These are phyloP conservation scores for Capromys pilorides DNA, from an alignment of 2,797 vertebrate species.

Conservation along the genomic window DNA sequence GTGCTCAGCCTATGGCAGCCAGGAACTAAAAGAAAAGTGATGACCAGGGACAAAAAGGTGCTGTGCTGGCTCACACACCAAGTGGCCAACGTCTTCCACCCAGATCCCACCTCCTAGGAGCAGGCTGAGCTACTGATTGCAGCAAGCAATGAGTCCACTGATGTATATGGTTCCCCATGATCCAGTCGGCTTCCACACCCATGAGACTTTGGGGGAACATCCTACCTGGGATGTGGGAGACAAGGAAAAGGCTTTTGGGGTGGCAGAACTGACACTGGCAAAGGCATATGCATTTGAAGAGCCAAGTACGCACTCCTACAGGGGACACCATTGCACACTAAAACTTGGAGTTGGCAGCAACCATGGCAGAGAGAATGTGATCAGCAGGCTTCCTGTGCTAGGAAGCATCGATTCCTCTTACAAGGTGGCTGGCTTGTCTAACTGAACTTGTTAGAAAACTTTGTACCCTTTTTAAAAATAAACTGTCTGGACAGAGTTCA, in stretches of 20 bases:
- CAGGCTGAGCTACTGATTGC: background rate
- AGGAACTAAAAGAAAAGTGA: background rate
- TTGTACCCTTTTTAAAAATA: no score
- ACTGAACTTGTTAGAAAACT: background rate
- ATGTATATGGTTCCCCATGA: background rate
- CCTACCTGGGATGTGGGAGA: background rate
- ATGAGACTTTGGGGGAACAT: background rate
- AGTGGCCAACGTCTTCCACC: no score
- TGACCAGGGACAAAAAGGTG: background rate
- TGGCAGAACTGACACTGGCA: accelerated
- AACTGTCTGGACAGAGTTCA: accelerated
- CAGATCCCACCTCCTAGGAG: no score
- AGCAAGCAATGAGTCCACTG: background rate
- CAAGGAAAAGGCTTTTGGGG: background rate
- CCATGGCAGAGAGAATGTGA: accelerated
- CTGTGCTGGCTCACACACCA: background rate
- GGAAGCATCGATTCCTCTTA: accelerated
- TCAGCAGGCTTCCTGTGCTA: accelerated
- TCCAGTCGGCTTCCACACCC: background rate
- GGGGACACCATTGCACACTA: no score
- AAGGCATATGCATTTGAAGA: background rate
- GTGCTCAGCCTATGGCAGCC: background rate
- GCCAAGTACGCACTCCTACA: accelerated
- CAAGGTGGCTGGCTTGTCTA: accelerated
- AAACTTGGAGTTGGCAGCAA: background rate